Conservation (phyloP, 2,797 vertebrate genomes). For the Heliangelus exortis region DNA sequence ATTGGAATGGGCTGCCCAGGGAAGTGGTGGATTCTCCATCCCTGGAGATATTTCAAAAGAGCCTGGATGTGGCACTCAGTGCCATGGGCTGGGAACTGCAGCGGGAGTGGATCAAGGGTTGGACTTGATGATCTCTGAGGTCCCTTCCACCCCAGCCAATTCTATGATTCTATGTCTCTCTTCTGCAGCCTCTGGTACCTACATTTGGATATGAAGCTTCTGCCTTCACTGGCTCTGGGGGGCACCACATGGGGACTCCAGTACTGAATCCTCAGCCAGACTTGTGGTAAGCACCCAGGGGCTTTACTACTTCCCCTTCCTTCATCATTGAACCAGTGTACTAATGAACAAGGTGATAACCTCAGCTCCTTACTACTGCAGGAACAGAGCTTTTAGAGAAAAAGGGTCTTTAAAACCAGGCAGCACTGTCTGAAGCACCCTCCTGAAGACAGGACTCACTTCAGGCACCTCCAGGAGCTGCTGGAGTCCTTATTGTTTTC, state of each 20-base stretch:
- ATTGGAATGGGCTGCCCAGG: no score
- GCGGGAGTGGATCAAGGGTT: no score
- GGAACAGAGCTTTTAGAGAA: background rate
- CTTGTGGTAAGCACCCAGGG: accelerated
- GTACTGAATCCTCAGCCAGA: background rate
- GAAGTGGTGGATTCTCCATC: no score
- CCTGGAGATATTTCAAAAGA: no score
- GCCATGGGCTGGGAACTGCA: no score
- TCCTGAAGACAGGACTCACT: background rate
- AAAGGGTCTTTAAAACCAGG: background rate
- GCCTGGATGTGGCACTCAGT: no score
- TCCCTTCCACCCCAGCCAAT: no score
- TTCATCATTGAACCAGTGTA: background rate
- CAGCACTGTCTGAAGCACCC: background rate
- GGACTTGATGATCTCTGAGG: no score
- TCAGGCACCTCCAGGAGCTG: background rate
- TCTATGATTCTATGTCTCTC: background rate
- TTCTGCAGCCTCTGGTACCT: background rate
- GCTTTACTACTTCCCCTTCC: background rate
- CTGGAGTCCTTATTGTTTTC: background rate
- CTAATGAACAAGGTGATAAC: accelerated
- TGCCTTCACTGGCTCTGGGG: background rate
- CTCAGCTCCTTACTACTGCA: background rate
- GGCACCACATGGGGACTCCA: accelerated
- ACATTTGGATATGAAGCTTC: background rate